Base-by-base conservation (phyloP, 2,797 vertebrate genomes). In the Borostomias antarcticus region DNA sequence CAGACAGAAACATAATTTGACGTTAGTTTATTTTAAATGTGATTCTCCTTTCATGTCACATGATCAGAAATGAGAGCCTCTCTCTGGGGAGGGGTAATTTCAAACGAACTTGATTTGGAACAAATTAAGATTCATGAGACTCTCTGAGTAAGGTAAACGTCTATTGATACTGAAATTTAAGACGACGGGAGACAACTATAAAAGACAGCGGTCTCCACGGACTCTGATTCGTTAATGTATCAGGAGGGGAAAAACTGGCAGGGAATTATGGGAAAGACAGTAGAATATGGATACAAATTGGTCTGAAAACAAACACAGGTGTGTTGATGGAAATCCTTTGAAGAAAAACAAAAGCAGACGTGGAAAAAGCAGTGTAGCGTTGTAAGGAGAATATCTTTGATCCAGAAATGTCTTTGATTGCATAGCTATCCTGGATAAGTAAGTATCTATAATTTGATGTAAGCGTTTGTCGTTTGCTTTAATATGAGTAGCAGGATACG, bases 21-120 rank as follows among this genome's bases (percentile, higher is more conserved):
- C 45, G 19, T 48, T 32, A 29, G 33, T 52, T 59, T 64, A 25
- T 32, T 63, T 43, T 43, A 43, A 56, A 30, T 28, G 35, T n/a
- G 40, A 23, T 60, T 66, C 23, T 33, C 29, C 30, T 71, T 66
- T 62, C 40, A 71, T 54, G 50, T 43, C 50, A 48, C 5, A 54
- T 26, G 35, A 58, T 26, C 17, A 15, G 28, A 8, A 51, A 32
- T 35, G 30, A 59, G 47, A 70, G 29, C 48, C 21, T 21, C 15
- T 60, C 19, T 60, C 26, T 32, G 13, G 62, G 50, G 50, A 56
- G 28, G 40, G 35, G 23, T 57, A 17, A 21, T 58, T 71, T 65
- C 23, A 43, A 33, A 58, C 37, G 32, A 58, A 65, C 48, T 61
- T 32, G 50, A 19, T 71, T 61, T 53, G 40, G 29, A n/a, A 25